phyloP scores from a whole-genome alignment of 2,113 vertebrate genomes.

The Alethe diademata region DNA sequence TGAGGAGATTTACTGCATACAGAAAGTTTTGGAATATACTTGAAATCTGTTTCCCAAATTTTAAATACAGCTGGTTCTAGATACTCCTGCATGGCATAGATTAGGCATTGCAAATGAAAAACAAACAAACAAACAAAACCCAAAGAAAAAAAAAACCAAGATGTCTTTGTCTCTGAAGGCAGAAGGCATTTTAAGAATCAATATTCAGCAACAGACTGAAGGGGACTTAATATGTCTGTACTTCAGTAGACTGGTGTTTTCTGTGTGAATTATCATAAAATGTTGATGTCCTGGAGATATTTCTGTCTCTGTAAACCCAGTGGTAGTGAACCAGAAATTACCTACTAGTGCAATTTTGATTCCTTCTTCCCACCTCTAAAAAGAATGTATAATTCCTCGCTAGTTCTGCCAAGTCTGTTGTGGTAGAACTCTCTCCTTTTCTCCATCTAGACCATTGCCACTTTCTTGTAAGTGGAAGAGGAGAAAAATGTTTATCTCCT shows the following conservation, averaged over 20 bases:
- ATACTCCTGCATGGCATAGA: rapidly evolving
- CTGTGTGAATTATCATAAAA: neutral
- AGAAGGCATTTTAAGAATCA: neutral
- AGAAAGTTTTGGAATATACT: neutral
- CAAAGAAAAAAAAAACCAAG: neutral
- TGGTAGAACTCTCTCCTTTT: neutral
- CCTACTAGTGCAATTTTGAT: neutral
- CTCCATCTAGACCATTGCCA: neutral
- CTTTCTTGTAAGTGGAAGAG: neutral
- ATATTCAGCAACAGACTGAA: neutral
- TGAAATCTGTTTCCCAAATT: neutral
- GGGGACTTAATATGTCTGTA: neutral
- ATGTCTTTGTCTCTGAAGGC: neutral
- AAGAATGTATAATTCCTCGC: neutral
- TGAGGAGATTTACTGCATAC: neutral
- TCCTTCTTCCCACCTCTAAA: neutral
- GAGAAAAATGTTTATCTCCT: neutral
- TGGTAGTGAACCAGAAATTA: neutral
- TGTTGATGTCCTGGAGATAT: neutral
- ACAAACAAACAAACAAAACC: too few relatives aligned
- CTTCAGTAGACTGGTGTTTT: neutral
- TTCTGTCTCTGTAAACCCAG: neutral
- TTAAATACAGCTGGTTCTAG: neutral
- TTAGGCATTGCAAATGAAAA: neutral
- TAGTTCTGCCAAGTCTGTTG: neutral